Conservation (phyloP, 30 jellyfish, hydroid and myxozoan genomes). For the Aurelia aurita complex sp. Pacific region DNA sequence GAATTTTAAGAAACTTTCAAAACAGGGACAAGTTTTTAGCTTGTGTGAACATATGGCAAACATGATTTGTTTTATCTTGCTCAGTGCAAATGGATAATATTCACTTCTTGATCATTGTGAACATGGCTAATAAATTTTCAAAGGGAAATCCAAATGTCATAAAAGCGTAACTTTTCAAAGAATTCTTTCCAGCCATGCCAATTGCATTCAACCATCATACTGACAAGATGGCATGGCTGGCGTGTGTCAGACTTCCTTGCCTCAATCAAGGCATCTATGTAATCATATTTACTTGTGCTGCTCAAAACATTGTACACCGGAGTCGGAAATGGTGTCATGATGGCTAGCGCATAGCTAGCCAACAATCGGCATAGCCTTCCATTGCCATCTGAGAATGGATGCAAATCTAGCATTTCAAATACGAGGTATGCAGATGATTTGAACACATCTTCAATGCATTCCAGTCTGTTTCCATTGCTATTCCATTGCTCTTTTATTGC, state of each 20-base stretch:
- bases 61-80: no score
- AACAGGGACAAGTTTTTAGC: no score
- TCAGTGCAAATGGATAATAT: no score
- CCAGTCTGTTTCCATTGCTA: background rate
- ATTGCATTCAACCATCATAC: conserved; percentile 22
- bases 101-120: no score
- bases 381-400: conserved; percentile 57
- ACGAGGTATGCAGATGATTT: conserved; percentile 28
- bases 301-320: conserved; percentile 33
- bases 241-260: conserved; percentile 1
- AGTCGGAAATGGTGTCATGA: conserved; percentile 35
- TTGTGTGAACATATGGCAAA: no score
- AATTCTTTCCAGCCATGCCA: conserved; percentile 24
- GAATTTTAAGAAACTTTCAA: no score
- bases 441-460: conserved; percentile 1
- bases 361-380: conserved; percentile 48
- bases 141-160: no score
- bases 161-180: background rate
- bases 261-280: conserved; percentile 27
- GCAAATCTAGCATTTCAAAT: conserved; percentile 39
- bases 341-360: conserved; percentile 18
- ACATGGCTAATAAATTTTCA: no score
- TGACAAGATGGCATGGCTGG: conserved; percentile 2
- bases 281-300: background rate
- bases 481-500: background rate